Base-by-base conservation (phyloP, 2,797 vertebrate species). In the Girardinus metallicus region DNA sequence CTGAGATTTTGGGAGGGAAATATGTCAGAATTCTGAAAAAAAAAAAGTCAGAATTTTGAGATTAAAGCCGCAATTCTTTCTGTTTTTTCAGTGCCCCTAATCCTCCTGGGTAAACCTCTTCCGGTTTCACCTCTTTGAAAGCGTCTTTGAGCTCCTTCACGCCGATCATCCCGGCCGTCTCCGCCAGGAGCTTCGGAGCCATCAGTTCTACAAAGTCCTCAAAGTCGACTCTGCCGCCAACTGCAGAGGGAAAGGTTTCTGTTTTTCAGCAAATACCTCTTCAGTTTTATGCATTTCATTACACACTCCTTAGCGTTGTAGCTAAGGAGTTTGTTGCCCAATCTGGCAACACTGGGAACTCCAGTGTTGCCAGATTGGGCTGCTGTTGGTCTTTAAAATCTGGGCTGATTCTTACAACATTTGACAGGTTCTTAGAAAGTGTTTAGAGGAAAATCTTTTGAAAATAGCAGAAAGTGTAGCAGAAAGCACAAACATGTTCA, bases 201-300 rank as follows among this genome's bases (percentile, higher is more conserved):
- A 96, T 96, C 80, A 96, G 88, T 39, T 96, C 96, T n/a, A 96
- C 96, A 86, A 96, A 96, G 86, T 96, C 96, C 31, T 96, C 95
- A 88, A 96, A 96, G 91, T 96, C 96, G 0, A 96, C 95, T 77
- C 77, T 88, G 12, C 96, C 96, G 21, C 96, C 96, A 73, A 96
- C 96, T 96, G 89, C 64, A 83, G 2, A 39, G 26, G 60, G 26
- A 53, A n/a, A 23, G 0, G 6, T 2, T 9, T 49, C 47, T 21
- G 47, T 6, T 60, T 73, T 31, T 47, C 15, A 49, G 47, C 43
- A 60, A 51, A 31, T 11, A 26, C 31, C 12, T 31, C 7, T 49
- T 8, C 26, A 29, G 13, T 16, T 51, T 68, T 64, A 31, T 18
- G 6, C 36, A 51, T n/a, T 31, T 68, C 49, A 13, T 68, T 26